Percentiles rank a stretch among this genome's conserved stretches.
phyloP scores from a whole-genome alignment of 1,140 invertebrate species.

The Acromyrmex heyeri region DNA sequence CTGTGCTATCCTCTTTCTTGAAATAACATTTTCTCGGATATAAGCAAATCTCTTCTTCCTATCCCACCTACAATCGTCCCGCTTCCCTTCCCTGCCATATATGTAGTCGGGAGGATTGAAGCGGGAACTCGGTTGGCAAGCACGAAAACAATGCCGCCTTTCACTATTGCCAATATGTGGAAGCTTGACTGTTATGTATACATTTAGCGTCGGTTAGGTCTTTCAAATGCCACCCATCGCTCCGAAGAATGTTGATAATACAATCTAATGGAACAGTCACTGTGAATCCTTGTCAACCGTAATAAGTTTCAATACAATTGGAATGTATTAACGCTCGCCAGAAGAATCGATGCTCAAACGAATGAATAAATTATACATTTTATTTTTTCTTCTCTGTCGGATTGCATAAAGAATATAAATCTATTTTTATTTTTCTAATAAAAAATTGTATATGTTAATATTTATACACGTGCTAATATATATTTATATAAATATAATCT shows the following conservation, averaged over 20 bases:
- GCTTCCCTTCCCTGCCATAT: background rate
- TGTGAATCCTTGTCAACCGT: constrained; percentile 62
- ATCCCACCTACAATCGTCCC: constrained; percentile 13
- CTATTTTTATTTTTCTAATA: background rate
- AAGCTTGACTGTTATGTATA: constrained; percentile 51
- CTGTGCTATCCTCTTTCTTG: constrained; percentile 50
- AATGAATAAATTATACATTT: constrained; percentile 25
- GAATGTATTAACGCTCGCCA: background rate
- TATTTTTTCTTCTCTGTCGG: background rate
- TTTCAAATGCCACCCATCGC: constrained; percentile 64
- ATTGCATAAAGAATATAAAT: background rate
- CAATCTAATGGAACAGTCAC: constrained; percentile 28
- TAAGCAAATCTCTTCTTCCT: constrained; percentile 64
- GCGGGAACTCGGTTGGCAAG: constrained; percentile 48
- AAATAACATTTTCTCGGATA: constrained; percentile 71
- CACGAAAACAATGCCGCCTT: constrained; percentile 73
- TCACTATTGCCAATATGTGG: constrained; percentile 73
- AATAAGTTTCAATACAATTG: constrained; percentile 46
- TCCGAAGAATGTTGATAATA: constrained; percentile 63
- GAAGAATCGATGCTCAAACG: background rate
- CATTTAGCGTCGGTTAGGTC: constrained; percentile 70
- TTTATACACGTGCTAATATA: background rate
- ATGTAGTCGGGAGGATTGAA: constrained; percentile 37
- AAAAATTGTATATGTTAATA: background rate
- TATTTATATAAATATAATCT: background rate